These are phyloP conservation scores for Drosophila persimilis DNA, from an alignment of 1,140 invertebrate genomes.

Conservation along the genomic window DNA sequence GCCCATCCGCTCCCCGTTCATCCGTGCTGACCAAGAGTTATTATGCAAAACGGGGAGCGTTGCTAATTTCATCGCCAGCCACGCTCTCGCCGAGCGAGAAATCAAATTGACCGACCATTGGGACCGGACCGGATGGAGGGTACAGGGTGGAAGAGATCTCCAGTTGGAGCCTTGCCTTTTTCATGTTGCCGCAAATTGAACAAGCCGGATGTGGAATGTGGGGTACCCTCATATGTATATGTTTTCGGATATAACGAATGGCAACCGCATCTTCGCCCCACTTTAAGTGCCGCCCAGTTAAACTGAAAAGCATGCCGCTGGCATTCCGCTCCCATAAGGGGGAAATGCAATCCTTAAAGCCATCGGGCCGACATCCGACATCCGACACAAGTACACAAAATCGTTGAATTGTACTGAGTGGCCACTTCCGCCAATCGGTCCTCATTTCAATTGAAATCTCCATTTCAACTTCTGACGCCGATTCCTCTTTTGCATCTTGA, in stretches of 20 bases:
- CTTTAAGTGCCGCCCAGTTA: slow-evolving; percentile 17
- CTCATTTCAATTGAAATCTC: slow-evolving; percentile 29
- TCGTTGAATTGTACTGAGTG: slow-evolving; percentile 3
- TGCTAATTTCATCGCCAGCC: slow-evolving; percentile 42
- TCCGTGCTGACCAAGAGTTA: slow-evolving; percentile 8
- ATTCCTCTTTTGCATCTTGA: too few species aligned
- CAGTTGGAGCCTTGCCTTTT: slow-evolving; percentile 19
- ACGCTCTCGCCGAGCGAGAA: slow-evolving; percentile 33
- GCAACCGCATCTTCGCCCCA: neutral
- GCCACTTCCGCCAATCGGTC: slow-evolving; percentile 24
- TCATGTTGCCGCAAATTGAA: slow-evolving; percentile 47
- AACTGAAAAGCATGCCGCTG: too few species aligned
- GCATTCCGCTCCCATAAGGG: too few species aligned
- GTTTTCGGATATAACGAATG: neutral
- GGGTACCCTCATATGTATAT: neutral
- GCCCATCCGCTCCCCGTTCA: neutral
- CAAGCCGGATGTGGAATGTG: slow-evolving; percentile 22
- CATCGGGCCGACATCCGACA: neutral
- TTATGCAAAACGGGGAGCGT: slow-evolving; percentile 36
- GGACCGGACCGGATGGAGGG: neutral
- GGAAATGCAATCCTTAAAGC: slow-evolving; percentile 17
- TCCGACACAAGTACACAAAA: slow-evolving; percentile 5
- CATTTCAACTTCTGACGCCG: slow-evolving; percentile 5
- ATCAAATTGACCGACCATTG: slow-evolving; percentile 29
- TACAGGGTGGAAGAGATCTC: neutral